Base-by-base conservation (phyloP, 2,888 invertebrate species). In the Tipula helvola region DNA sequence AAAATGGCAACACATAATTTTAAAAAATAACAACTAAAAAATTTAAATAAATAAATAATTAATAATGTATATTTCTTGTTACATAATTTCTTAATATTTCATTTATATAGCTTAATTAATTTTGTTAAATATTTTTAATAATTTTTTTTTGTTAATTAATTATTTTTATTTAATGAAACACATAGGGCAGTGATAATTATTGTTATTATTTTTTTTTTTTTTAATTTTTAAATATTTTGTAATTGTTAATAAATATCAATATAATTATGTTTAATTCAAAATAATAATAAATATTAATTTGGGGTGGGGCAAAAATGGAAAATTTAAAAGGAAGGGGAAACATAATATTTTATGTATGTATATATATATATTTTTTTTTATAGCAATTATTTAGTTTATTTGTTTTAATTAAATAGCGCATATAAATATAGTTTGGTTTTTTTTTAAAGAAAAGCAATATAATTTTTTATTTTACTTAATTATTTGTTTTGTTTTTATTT, bases 111-210 rank as follows among this genome's bases (percentile, higher is more conserved):
- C 71, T 71, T 71, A 71, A 71, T 71, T 71, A 71, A 71, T 71
- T 71, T 71, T 28, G 71, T 84, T 84, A 84, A 84, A 39, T 36
- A 0, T 39, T 39, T 84, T 84, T 84, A 84, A 83, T 13, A 36
- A 84, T 57, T 57, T 85, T n/a, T 71, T 42, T 5, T 39, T 83
- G 71, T 18, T 44, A 52, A 28, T 41, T 83, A 83, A 85, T 86
- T 86, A 84, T 18, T 86, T 86, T 87, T 87, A 87, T 87, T 87
- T 71, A 86, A 87, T 88, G 88, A 88, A 88, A 88, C 88, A 88
- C 88, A 87, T 87, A 88, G 88, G 88, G 88, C 88, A 88, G 88
- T 88, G 88, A 88, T 87, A 84, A 86, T 87, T 87, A 87, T 86
- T 85, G 42, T 87, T 87, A 86, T 87, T 71, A 71, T 86, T 28